Conservation (phyloP, 2,888 invertebrate genomes). For the Heliothis peltigera region DNA sequence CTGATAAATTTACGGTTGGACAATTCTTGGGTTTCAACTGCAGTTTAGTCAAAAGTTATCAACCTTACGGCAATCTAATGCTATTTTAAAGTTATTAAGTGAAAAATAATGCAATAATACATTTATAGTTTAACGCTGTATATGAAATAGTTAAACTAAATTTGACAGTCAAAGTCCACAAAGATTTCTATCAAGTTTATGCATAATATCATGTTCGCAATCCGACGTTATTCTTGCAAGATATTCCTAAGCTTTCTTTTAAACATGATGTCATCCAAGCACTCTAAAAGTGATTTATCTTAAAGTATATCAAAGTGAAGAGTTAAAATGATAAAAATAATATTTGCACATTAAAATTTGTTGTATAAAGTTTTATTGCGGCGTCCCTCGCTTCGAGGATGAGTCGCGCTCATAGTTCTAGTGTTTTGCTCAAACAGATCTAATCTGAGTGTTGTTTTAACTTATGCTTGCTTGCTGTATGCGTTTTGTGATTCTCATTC, state of each 20-base stretch:
- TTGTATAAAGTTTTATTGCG: slow-evolving; percentile 45
- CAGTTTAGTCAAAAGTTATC: slow-evolving; percentile 17
- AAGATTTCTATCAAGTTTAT: slow-evolving; percentile 24
- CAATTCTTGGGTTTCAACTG: slow-evolving; percentile 2
- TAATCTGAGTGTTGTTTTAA: slow-evolving; percentile 11
- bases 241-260: slow-evolving; percentile 31
- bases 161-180: slow-evolving; percentile 11
- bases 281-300: slow-evolving; percentile 44
- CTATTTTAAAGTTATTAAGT: not conserved
- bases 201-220: slow-evolving; percentile 21
- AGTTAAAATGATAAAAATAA: slow-evolving; percentile 49
- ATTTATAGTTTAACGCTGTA: not conserved
- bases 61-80: not conserved
- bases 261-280: slow-evolving; percentile 24
- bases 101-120: not conserved
- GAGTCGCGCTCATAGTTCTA: slow-evolving; percentile 9
- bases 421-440: slow-evolving; percentile 11
- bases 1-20: slow-evolving; percentile 26
- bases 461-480: not conserved
- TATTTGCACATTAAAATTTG: slow-evolving; percentile 31
- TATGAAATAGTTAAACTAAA: not conserved
- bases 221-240: slow-evolving; percentile 16
- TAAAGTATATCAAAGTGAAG: slow-evolving; percentile 40
- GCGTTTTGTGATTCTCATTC: not conserved
- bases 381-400: slow-evolving; percentile 7